These are phyloP conservation scores for Saimiri boliviensis DNA, from an alignment of 2,113 vertebrate species.

Conservation along the genomic window DNA sequence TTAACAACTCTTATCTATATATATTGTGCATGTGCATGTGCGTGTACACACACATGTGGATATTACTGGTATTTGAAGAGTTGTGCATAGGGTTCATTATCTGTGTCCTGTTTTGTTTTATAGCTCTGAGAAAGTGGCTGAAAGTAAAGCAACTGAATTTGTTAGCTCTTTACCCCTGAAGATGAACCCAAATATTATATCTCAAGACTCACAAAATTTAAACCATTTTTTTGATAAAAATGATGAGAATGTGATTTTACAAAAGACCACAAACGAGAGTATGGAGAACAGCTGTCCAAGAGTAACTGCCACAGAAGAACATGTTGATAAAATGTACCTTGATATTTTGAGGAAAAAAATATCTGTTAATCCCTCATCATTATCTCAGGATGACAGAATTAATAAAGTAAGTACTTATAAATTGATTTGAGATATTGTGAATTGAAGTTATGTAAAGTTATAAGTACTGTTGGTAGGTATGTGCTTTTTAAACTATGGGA, in stretches of 20 bases:
- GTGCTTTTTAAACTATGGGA: neutral
- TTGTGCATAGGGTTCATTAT: neutral
- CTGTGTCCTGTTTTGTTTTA: slow-evolving; percentile 56
- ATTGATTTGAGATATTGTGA: slow-evolving; percentile 14
- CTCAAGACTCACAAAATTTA: slow-evolving; percentile 58
- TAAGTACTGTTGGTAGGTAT: neutral
- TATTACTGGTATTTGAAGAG: neutral
- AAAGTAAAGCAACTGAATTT: slow-evolving; percentile 69
- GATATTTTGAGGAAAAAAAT: slow-evolving; percentile 62
- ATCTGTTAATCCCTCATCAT: slow-evolving; percentile 51
- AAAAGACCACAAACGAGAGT: neutral
- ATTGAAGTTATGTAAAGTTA: neutral
- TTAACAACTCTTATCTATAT: neutral
- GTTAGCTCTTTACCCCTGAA: slow-evolving; percentile 45
- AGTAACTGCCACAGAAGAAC: slow-evolving; percentile 58
- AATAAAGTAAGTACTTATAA: slow-evolving; percentile 79
- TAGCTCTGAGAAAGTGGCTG: slow-evolving; percentile 73
- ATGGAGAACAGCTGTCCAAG: slow-evolving; percentile 41
- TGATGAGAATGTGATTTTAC: slow-evolving; percentile 68
- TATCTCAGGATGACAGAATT: slow-evolving; percentile 68
- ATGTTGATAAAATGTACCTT: slow-evolving; percentile 71
- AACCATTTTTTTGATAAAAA: slow-evolving; percentile 35
- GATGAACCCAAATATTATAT: neutral
- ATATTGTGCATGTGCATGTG: neutral
- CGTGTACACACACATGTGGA: neutral